Conservation (phyloP, 2,888 invertebrate species). For the Lathronympha strigana region DNA sequence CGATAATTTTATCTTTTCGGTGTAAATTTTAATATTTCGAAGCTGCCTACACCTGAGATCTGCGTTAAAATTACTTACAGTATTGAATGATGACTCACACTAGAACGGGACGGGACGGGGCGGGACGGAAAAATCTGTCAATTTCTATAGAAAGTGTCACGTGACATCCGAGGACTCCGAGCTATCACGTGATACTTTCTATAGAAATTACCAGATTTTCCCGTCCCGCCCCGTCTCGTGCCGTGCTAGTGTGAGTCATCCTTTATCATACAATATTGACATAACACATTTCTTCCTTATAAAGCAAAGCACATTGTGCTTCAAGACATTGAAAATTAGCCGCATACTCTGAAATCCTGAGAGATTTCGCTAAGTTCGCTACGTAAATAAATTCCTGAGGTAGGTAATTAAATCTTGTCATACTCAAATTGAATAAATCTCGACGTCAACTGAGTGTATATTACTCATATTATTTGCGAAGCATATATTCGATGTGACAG, state of each 20-base stretch:
- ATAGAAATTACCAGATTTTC: no score
- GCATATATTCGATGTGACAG: constrained; percentile 69
- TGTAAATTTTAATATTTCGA: constrained; percentile 40
- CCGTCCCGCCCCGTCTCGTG: no score
- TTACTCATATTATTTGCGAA: constrained; percentile 73
- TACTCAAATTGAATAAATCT: constrained; percentile 70
- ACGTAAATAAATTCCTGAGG: constrained; percentile 55
- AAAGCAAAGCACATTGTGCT: not conserved
- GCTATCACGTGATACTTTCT: no score
- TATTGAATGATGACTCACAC: not conserved
- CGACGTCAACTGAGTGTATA: constrained; percentile 69
- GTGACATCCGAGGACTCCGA: no score
- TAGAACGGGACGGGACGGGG: no score
- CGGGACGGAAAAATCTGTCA: no score
- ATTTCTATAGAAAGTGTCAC: no score
- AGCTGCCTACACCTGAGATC: not conserved
- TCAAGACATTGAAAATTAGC: constrained; percentile 5
- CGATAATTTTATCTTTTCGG: constrained; percentile 59
- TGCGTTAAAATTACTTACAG: not conserved
- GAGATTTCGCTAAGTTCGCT: constrained; percentile 1
- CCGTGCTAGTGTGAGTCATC: no score
- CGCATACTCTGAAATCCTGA: constrained; percentile 15
- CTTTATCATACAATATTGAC: no score
- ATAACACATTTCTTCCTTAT: no score
- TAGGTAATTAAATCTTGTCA: constrained; percentile 64